Percentiles rank a stretch among this genome's conserved stretches.
These are phyloP conservation scores for Oenanthe oenanthe DNA, from an alignment of 2,113 vertebrate species.

Conservation along the genomic window DNA sequence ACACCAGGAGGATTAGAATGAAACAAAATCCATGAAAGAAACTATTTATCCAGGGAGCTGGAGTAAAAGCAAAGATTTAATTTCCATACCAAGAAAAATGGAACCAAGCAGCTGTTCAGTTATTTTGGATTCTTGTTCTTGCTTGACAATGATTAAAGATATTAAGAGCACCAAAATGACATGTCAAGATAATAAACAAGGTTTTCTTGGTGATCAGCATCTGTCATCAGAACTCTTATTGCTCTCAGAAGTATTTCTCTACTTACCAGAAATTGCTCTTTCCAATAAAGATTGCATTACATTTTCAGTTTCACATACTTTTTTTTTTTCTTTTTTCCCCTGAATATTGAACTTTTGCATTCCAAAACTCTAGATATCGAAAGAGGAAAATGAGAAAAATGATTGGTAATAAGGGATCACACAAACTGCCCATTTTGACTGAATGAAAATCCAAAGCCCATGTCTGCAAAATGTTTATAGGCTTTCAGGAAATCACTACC, in stretches of 20 bases:
- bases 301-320: not conserved
- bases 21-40: constrained; percentile 51
- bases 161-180: not conserved
- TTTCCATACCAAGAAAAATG: constrained; percentile 12
- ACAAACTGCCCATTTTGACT: not conserved
- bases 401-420: not conserved
- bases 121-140: constrained; percentile 34
- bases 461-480: not conserved
- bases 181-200: not conserved
- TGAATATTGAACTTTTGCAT: not conserved
- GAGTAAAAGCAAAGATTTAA: constrained; percentile 37
- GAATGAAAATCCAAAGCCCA: not conserved
- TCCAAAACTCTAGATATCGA: not conserved
- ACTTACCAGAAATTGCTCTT: not conserved
- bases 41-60: constrained; percentile 30
- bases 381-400: not conserved
- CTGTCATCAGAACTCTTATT: not conserved
- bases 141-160: constrained; percentile 28
- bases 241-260: not conserved
- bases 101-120: constrained; percentile 33
- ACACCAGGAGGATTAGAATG: constrained; percentile 44
- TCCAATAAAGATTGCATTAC: not conserved
- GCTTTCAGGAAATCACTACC: not conserved
- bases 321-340: fast-evolving
- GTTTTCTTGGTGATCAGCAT: constrained; percentile 2